A percentile compares a stretch with the other conserved stretches of the same genome.
Conservation (phyloP, 2,113 vertebrate genomes). For the Talpa occidentalis region DNA sequence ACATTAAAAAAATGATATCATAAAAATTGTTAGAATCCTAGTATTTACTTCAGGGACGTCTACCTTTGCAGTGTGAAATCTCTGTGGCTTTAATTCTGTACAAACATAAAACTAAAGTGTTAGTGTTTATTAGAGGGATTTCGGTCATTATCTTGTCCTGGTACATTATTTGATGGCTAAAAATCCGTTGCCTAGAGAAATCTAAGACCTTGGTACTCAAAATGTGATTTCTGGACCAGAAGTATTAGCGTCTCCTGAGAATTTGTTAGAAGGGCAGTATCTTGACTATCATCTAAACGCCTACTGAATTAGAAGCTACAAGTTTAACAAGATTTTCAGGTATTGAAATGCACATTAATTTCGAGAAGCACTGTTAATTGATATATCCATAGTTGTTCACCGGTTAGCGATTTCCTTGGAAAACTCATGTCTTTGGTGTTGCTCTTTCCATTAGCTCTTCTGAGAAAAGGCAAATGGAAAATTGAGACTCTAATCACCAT, state of each 20-base stretch:
- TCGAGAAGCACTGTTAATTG: background rate
- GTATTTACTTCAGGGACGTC: background rate
- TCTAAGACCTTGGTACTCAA: background rate
- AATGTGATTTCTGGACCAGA: background rate
- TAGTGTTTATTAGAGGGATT: background rate
- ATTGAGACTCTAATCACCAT: background rate
- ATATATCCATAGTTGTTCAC: background rate
- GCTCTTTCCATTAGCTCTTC: background rate
- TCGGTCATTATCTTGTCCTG: background rate
- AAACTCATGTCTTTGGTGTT: slow-evolving; percentile 17
- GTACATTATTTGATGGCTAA: background rate
- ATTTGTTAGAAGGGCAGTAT: slow-evolving; percentile 13
- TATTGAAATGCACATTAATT: background rate
- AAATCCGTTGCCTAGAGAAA: background rate
- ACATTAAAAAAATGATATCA: background rate
- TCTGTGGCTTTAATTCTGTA: background rate
- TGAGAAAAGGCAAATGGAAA: slow-evolving; percentile 4
- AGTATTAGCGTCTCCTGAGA: background rate
- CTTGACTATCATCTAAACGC: background rate
- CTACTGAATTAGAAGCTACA: background rate
- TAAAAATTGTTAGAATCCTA: slow-evolving; percentile 17
- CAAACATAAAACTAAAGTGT: background rate
- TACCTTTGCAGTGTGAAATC: background rate
- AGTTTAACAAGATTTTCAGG: background rate
- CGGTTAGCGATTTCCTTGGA: background rate